phyloP scores from a whole-genome alignment of 2,797 vertebrate species.

The Anas bernieri region DNA sequence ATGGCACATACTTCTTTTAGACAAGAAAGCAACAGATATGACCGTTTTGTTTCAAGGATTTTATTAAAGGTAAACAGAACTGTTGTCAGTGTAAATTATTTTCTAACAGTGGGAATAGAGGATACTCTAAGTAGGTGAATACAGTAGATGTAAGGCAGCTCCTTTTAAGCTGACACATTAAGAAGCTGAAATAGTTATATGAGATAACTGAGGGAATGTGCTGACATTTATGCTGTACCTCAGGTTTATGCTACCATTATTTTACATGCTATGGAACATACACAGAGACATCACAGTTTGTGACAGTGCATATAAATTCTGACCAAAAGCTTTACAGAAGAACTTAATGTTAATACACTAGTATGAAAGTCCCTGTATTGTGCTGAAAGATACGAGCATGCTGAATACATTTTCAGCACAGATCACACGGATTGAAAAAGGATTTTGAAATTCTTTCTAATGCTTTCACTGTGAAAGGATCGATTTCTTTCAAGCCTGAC shows the following conservation, averaged over 20 bases:
- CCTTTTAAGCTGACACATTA: constrained; percentile 24
- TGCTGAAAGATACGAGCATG: neutral
- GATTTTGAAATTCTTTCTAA: constrained; percentile 19
- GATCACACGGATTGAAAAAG: neutral
- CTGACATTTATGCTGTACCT: constrained; percentile 7
- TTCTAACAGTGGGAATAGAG: neutral
- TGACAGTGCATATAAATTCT: constrained; percentile 20
- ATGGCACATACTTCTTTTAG: constrained; percentile 34
- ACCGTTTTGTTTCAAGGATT: constrained; percentile 45
- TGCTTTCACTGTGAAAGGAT: neutral
- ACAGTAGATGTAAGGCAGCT: neutral
- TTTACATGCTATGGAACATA: neutral
- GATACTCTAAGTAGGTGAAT: neutral
- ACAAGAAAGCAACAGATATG: constrained; percentile 9
- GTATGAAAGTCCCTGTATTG: neutral
- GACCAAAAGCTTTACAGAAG: neutral
- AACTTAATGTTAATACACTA: neutral
- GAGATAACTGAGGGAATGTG: neutral
- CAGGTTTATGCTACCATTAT: constrained; percentile 8
- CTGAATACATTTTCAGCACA: neutral
- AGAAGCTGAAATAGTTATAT: constrained; percentile 11
- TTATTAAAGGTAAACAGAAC: constrained; percentile 38
- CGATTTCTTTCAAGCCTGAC: neutral
- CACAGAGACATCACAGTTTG: neutral
- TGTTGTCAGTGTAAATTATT: constrained; percentile 45